Base-by-base conservation (phyloP, 2,888 invertebrate genomes). In the Nymphalis polychloros region DNA sequence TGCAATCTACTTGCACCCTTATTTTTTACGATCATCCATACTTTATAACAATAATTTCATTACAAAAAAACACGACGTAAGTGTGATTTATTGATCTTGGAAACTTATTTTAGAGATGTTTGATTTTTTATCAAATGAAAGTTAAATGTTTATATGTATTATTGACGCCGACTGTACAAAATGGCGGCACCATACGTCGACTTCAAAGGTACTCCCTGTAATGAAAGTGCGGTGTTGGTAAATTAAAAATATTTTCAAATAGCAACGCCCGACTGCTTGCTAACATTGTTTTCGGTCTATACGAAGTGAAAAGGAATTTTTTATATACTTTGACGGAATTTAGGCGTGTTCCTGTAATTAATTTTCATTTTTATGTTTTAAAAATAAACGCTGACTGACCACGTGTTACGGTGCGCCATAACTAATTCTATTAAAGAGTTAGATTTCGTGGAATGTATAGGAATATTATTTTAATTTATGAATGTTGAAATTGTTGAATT, bases 181-280 rank as follows among this genome's bases (percentile, higher is more conserved):
- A 48, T 47, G 50, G 50, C 61, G 49, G 49, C 63, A 41, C 48
- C 23, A n/a, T 52, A 53, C 55, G 41, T 41, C 41, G 46, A 84
- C 84, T 80, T 86, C 86, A 86, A 86, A 86, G 84, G 81, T 78
- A 74, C 74, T 76, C 76, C 74, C 74, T 74, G 78, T 81, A 83
- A 83, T 83, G 84, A 83, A 83, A 85, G 83, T 79, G 81, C 83
- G 75, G 78, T 75, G 61, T 61, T 17, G 80, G 78, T 81, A 83
- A 84, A 87, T 87, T 85, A 85, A 86, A 86, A 86, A 85, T 86
- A 86, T 86, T 85, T 85, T 81, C 77, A 81, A 84, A 83, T 81
- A 80, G 79, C 78, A 77, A 63, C 68, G 67, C 61, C 41, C 53
- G 61, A 55, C 48, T 66, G 66, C 66, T 74, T 73, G 79, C 76